Evolutionary conservation across 2,113 vertebrate genomes (phyloP), one percentile per base, ranked within the genome.

Genomic region (Poeciliopsis occidentalis): DNA sequence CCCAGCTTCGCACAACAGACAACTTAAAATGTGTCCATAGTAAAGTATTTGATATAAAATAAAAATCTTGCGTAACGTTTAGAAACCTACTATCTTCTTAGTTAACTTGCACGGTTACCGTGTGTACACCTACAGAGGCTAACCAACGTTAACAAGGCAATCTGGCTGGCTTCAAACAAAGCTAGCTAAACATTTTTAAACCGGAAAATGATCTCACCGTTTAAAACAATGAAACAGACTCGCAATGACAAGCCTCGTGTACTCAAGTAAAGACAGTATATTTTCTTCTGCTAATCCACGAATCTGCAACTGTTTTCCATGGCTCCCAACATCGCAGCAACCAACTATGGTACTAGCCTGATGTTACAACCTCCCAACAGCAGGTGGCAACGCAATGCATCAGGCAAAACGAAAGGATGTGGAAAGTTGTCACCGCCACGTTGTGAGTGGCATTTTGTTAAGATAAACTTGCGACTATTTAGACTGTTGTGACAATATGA

Each of bases 331-430:
- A 76, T 57, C 32, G 62, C 64, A 79, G 64, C 66, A 41, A 68
- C 34, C 15, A 64, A n/a, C 60, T 41, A 12, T 72, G 34, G 60
- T 27, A 31, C 12, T 54, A 32, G 57, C 64, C 24, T 76, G 77
- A 17, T 65, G 22, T 73, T 12, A 75, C 54, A 81, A 69, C 70
- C 54, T 39, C 84, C 30, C 0, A 12, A 5, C 86, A 32, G 61
- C 67, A 87, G 86, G 78, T 1, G 90, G 86, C 87, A 34, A 41
- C 32, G 24, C 34, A 29, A 47, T 47, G 1, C 22, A 57, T n/a
- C 22, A n/a, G 8, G 2, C 22, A 57, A 57, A 57, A 57, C 5
- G 1, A 47, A 7, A 17, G 44, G 44, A 47, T 47, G 17, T 47
- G 17, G 17, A 47, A 47, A 19, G 44, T 17, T 6, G 5, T 47